Conservation (phyloP, 2,113 vertebrate genomes). For the Corythornis madagascariensis region DNA sequence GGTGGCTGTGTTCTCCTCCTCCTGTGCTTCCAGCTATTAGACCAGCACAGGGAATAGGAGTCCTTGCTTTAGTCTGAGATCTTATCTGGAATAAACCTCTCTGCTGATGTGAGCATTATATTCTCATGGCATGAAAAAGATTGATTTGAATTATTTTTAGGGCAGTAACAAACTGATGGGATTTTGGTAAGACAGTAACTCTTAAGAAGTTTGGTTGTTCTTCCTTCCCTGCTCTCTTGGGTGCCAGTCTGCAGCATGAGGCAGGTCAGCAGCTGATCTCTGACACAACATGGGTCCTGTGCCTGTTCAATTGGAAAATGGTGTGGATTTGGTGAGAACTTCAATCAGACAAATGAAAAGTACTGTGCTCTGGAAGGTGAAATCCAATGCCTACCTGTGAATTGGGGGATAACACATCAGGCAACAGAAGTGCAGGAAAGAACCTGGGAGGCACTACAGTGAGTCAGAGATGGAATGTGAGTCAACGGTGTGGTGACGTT, state of each 20-base stretch:
- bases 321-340: neutral
- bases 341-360: slow-evolving; percentile 1
- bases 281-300: neutral
- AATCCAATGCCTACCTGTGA: slow-evolving; percentile 16
- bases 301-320: neutral
- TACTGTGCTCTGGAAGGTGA: neutral
- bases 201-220: slow-evolving; percentile 6
- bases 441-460: slow-evolving; percentile 47
- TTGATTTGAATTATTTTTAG: slow-evolving; percentile 36
- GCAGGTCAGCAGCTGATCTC: neutral
- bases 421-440: slow-evolving; percentile 17
- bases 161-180: neutral
- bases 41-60: neutral
- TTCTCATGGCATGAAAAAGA: neutral
- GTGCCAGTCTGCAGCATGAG: neutral
- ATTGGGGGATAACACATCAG: slow-evolving; percentile 22
- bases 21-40: neutral
- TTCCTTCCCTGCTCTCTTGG: neutral
- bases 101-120: neutral
- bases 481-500: slow-evolving; percentile 59
- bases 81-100: slow-evolving; percentile 2
- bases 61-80: neutral
- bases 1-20: neutral
- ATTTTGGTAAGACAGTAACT: neutral
- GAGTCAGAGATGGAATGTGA: slow-evolving; percentile 63